These are phyloP conservation scores for Galleria mellonella DNA, from an alignment of 1,140 invertebrate genomes.

Conservation along the genomic window DNA sequence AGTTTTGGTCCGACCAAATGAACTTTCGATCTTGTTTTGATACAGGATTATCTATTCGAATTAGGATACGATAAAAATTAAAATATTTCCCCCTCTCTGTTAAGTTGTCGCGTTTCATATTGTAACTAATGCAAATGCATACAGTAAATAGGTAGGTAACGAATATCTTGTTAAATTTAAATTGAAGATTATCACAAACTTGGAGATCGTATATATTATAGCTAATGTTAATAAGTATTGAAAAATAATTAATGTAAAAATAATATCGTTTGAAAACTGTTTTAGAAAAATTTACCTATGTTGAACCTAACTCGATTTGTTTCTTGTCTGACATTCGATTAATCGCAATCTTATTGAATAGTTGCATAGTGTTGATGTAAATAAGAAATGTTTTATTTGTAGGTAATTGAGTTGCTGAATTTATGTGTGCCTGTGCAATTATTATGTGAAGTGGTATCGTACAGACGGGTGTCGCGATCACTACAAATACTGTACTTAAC, in stretches of 20 bases:
- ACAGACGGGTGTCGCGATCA: conserved; percentile 9
- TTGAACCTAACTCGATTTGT: conserved; percentile 60
- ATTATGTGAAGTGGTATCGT: conserved; percentile 22
- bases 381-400: conserved; percentile 53
- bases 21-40: conserved; percentile 70
- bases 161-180: conserved; percentile 69
- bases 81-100: conserved; percentile 53
- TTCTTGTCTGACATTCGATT: conserved; percentile 52
- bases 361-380: conserved; percentile 59
- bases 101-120: conserved; percentile 52
- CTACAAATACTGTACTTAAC: not conserved
- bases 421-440: conserved; percentile 55
- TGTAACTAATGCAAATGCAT: conserved; percentile 38
- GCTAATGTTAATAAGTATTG: conserved; percentile 70
- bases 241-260: conserved; percentile 63
- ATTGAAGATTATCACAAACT: conserved; percentile 65
- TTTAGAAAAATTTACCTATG: conserved; percentile 74
- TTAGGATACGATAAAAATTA: conserved; percentile 53
- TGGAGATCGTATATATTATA: conserved; percentile 67
- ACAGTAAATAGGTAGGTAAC: conserved; percentile 64
- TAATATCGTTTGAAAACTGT: conserved; percentile 62
- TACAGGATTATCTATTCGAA: conserved; percentile 60
- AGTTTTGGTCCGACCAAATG: conserved; percentile 72
- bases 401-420: conserved; percentile 52
- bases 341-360: conserved; percentile 52